These are phyloP conservation scores for Lepus europaeus DNA, from an alignment of 2,113 vertebrate species.

Conservation along the genomic window DNA sequence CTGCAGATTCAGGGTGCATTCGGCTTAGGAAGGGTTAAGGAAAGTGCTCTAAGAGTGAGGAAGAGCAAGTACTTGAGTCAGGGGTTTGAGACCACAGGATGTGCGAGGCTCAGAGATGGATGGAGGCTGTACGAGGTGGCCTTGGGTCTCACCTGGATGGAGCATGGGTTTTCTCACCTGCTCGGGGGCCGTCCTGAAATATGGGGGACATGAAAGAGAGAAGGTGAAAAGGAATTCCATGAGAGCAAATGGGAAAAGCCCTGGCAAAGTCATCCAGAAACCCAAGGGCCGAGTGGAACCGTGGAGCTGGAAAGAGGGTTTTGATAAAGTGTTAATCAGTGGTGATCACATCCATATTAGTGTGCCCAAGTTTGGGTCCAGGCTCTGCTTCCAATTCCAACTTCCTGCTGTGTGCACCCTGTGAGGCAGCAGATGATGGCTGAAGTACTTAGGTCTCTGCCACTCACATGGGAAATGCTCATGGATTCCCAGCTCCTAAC, in stretches of 20 bases:
- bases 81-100: background rate
- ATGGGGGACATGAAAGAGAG: background rate
- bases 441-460: no score
- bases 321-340: background rate
- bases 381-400: no score
- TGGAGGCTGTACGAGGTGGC: accelerated
- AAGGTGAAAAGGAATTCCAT: background rate
- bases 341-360: no score
- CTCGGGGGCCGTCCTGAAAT: background rate
- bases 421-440: no score
- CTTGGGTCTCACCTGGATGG: accelerated
- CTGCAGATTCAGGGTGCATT: background rate
- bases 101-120: accelerated
- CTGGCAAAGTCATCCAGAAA: no score
- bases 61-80: accelerated
- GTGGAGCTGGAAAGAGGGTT: background rate
- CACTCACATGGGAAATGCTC: no score
- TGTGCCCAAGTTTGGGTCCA: no score
- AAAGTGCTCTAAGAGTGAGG: background rate
- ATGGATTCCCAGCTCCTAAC: no score
- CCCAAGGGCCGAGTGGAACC: background rate
- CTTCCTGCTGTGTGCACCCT: no score
- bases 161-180: no score
- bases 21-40: background rate
- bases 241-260: background rate